These are phyloP conservation scores for Diadromus collaris DNA, from an alignment of 2,888 invertebrate genomes.

Conservation along the genomic window DNA sequence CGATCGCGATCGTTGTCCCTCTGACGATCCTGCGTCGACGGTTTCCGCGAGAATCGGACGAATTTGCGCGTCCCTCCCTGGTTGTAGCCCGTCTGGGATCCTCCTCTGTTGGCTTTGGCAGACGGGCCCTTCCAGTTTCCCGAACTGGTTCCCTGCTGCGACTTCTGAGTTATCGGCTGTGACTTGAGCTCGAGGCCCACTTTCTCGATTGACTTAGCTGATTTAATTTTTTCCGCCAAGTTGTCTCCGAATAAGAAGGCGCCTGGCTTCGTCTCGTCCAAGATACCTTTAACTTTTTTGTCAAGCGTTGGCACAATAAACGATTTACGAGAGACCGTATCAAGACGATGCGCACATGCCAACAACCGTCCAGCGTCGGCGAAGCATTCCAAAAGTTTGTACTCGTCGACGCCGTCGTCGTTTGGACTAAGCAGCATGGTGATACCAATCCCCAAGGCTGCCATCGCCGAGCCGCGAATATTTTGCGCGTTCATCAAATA, in stretches of 20 bases:
- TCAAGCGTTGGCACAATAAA: constrained; percentile 51
- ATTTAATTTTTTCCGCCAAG: constrained; percentile 56
- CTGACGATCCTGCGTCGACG: constrained; percentile 7
- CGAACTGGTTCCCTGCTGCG: constrained; percentile 31
- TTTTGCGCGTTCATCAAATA: constrained; percentile 44
- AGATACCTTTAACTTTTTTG: constrained; percentile 45
- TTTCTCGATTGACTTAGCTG: constrained; percentile 54
- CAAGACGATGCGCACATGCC: constrained; percentile 42
- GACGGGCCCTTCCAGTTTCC: constrained; percentile 55
- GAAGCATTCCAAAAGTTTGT: constrained; percentile 27
- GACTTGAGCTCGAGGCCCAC: constrained; percentile 49
- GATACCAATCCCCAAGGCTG: constrained; percentile 45
- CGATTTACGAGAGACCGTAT: constrained; percentile 42
- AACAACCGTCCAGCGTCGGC: constrained; percentile 39
- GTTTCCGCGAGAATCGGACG: constrained; percentile 21
- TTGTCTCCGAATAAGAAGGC: constrained; percentile 57
- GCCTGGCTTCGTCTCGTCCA: constrained; percentile 50
- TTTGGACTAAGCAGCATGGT: constrained; percentile 33
- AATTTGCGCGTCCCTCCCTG: constrained; percentile 25
- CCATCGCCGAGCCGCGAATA: constrained; percentile 51
- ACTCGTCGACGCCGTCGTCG: constrained; percentile 45
- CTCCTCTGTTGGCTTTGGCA: constrained; percentile 29
- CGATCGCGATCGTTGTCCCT: constrained; percentile 22
- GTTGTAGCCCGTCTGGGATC: constrained; percentile 35
- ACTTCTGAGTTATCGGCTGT: constrained; percentile 30